Evolutionary conservation across 2,888 invertebrate species (phyloP), one percentile per base, ranked within the genome.

Genomic region (Prosopocoilus inquinatus): DNA sequence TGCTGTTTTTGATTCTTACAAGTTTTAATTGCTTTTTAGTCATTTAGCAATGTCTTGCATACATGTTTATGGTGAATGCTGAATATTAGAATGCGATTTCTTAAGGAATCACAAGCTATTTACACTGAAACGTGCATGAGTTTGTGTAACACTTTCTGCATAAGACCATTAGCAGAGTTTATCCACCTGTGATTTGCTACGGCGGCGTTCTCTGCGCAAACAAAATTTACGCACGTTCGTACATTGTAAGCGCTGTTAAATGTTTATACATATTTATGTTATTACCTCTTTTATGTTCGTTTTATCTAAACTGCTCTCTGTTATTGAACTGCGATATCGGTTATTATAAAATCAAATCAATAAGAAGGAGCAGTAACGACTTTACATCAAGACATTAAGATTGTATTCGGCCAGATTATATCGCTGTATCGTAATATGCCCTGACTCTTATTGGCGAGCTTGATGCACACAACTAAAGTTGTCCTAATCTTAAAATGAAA

Each of bases 261-360:
- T 12, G 11, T 38, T 38, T 38, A 38, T 38, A 12, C 12, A 38
- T 11, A 12, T 38, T 38, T 38, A 38, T 38, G 38, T 12, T 12
- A 11, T 11, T 44, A 9, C 44, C 15, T 44, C 11, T 44, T 54
- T 54, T 50, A 44, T 35, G 54, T 41, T 45, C 49, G 36, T 50
- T 44, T 54, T 54, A 54, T 54, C 54, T 50, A 44, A 48, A 43
- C 49, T 39, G 34, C 33, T 9, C 15, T 43, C 48, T 43, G 48
- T 54, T 50, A 15, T 32, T 49, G 54, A 50, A 59, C 47, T 12
- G 16, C 38, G 38, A 44, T 36, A 57, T 59, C 57, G 51, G 59
- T 59, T 63, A 59, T 61, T 54, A 47, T 55, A 61, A 57, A 60
- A 59, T 63, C 55, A 53, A 62, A 62, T 65, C 65, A 65, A 65